Evolutionary conservation across 2,113 vertebrate genomes (phyloP), one percentile per base, ranked within the genome.

Genomic region (Dissostichus mawsoni): DNA sequence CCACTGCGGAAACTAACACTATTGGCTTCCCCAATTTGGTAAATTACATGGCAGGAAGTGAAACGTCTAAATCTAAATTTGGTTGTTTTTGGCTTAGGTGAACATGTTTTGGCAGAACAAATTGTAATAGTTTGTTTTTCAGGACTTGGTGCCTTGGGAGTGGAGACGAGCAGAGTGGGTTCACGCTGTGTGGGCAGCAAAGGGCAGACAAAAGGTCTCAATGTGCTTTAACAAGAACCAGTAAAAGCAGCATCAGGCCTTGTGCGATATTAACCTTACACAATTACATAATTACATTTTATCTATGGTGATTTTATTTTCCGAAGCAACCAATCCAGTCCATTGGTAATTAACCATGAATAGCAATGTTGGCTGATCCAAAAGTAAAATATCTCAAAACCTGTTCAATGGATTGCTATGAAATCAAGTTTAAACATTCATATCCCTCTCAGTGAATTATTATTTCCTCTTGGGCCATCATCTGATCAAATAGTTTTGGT

Each of bases 81-180:
- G 75, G 87, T 89, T 90, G 83, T 74, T 77, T 87, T 89, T 92
- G 91, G 87, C 89, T 73, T 71, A 73, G 71, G 72, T 84, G 74
- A 84, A 81, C 56, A 76, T 84, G 62, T 86, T 94, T 89, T 94
- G 92, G 92, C 89, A 91, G 92, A 86, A 93, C 92, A 93, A 84
- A 85, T 89, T 91, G 91, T 91, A 90, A 93, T 89, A 87, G 76
- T 86, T 87, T 80, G 47, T 80, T 89, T 83, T 89, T 91, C 76
- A 75, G 85, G 81, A 84, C 84, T 51, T 16, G 18, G 81, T 88
- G 86, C 71, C 77, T 82, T 85, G 87, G 69, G 76, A 91, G 78
- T 74, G 83, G 57, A 83, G 69, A 87, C 41, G 57, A 83, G 74
- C 72, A 69, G 57, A 76, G 75, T 44, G 41, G 76, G 64, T 65